Base-by-base conservation (phyloP, 1,140 invertebrate genomes). In the Drosophila busckii region DNA sequence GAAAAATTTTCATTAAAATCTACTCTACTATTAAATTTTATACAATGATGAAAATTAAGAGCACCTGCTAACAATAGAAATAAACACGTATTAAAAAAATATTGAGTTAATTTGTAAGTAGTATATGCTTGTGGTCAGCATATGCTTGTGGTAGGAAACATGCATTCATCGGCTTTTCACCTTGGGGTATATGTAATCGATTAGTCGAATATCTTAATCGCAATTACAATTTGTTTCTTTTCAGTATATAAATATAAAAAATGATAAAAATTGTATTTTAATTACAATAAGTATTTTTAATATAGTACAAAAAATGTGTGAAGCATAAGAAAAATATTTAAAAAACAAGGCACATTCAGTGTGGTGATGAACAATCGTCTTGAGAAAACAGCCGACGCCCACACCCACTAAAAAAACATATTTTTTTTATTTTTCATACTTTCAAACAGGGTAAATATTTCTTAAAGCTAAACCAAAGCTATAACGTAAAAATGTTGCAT, bases 351-450 rank as follows among this genome's bases (percentile, higher is more conserved):
- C 46, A 32, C 44, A 32, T 34, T 49, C 31, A 23, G 45, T 35
- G 49, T 44, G 49, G 45, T 61, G 45, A 73, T 46, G 31, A 55
- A 50, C 34, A 65, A 49, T 42, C 41, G 26, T 54, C 53, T 38
- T 48, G 44, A 73, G 49, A 58, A 80, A 67, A 58, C 70, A 69
- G 73, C 75, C 73, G 73, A 78, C 68, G 73, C 71, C 71, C 71
- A 78, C 49, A 38, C 70, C 53, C 54, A 58, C 23, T 46, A 58
- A 69, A 20, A 34, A 16, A 10, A 7, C 19, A 17, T 20, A 22
- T 9, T 19, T 10, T 6, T 29, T 38, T 34, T 12, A 50, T 55
- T 31, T 54, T 68, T 31, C 45, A 56, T 62, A 63, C 10, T 34
- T 38, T 23, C 32, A 19, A 4, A 62, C n/a, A 45, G 10, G 22